These are phyloP conservation scores for Trinorchestia longiramus DNA, from an alignment of 1,140 invertebrate genomes.

Conservation along the genomic window DNA sequence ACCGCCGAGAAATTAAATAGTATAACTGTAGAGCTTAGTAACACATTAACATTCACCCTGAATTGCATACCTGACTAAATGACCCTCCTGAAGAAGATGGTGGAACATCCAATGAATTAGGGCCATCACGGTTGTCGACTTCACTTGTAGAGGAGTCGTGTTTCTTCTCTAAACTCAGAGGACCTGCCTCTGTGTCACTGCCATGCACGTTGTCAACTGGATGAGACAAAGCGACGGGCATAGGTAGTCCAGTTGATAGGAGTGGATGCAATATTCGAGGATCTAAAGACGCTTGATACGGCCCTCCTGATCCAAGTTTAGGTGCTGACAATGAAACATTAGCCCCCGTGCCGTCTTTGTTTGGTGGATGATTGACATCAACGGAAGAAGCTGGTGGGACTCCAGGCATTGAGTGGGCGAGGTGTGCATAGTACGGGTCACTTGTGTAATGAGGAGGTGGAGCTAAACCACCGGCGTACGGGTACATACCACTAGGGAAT, in stretches of 20 bases:
- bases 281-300: neutral
- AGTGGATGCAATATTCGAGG: slow-evolving; percentile 19
- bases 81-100: slow-evolving; percentile 28
- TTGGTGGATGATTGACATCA: slow-evolving; percentile 5
- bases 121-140: slow-evolving; percentile 11
- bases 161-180: slow-evolving; percentile 17
- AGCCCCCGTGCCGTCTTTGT: neutral
- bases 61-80: slow-evolving; percentile 10
- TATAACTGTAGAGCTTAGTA: neutral
- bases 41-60: neutral
- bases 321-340: slow-evolving; percentile 8
- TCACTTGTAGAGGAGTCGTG: neutral
- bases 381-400: neutral
- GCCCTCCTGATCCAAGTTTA: neutral
- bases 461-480: slow-evolving; percentile 10
- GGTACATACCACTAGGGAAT: slow-evolving; percentile 24
- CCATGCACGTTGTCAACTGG: slow-evolving; percentile 10
- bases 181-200: neutral
- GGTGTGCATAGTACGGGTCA: slow-evolving; percentile 49
- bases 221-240: slow-evolving; percentile 25
- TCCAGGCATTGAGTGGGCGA: slow-evolving; percentile 12
- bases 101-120: neutral
- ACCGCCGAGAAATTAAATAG: neutral
- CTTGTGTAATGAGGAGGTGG: slow-evolving; percentile 42
- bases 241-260: neutral